Evolutionary conservation across 2,888 invertebrate species (phyloP).

Genomic region (Sceliomorpha sp.): DNA sequence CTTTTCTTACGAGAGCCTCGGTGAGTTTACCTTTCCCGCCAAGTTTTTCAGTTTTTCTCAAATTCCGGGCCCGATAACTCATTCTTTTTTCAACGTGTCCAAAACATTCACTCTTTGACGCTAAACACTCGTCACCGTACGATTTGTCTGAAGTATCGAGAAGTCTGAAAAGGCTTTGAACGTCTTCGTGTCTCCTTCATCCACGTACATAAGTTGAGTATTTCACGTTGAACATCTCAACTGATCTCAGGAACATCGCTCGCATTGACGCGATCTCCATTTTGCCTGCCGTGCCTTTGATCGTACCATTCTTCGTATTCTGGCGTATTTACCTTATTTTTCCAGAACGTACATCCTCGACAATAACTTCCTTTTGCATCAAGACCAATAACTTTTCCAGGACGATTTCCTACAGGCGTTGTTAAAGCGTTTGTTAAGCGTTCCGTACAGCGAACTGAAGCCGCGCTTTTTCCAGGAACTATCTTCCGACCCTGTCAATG

Average conservation of each 20-base stretch:
- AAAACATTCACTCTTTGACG: constrained; percentile 30
- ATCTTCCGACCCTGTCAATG: constrained; percentile 57
- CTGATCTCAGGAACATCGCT: constrained; percentile 56
- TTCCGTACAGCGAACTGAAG: constrained; percentile 57
- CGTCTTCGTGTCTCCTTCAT: constrained; percentile 56
- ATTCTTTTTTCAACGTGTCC: constrained; percentile 28
- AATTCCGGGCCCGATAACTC: constrained; percentile 17
- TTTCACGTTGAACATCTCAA: constrained; percentile 44
- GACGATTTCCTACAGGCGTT: constrained; percentile 51
- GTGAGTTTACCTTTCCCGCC: constrained; percentile 21
- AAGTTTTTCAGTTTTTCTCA: constrained; percentile 17
- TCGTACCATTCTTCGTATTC: constrained; percentile 54
- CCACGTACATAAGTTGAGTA: constrained; percentile 58
- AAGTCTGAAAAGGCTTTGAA: constrained; percentile 35
- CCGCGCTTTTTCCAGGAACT: constrained; percentile 57
- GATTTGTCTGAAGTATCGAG: too few species aligned
- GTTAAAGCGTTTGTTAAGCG: too few species aligned
- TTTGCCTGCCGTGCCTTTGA: constrained; percentile 54
- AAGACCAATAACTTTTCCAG: constrained; percentile 57
- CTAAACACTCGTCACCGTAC: constrained; percentile 10
- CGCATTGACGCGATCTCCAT: constrained; percentile 55
- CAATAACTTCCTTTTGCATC: constrained; percentile 55
- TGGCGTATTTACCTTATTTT: constrained; percentile 30
- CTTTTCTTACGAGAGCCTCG: constrained; percentile 14
- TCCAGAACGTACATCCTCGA: constrained; percentile 47